Conservation (phyloP, 2,113 vertebrate genomes). For the Hepsetus odoe region DNA sequence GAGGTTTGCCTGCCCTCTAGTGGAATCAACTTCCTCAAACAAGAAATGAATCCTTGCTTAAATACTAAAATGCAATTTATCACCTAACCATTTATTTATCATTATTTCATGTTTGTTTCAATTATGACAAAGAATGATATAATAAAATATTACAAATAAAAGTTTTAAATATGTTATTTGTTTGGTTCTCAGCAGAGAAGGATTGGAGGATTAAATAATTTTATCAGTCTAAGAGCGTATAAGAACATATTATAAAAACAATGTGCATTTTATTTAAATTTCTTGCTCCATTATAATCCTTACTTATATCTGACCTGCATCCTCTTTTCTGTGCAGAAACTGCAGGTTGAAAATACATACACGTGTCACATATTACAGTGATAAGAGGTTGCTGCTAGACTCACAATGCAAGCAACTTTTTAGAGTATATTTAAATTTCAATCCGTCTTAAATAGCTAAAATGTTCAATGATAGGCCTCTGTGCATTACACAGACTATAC, state of each 20-base stretch:
- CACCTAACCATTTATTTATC: neutral
- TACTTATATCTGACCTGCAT: neutral
- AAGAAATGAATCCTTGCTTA: too few species aligned
- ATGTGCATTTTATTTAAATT: neutral
- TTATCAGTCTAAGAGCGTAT: too few species aligned
- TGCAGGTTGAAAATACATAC: neutral
- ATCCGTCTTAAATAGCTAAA: conserved; percentile 62
- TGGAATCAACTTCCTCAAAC: neutral
- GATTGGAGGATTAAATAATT: too few species aligned
- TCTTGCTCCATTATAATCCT: neutral
- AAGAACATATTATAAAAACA: neutral
- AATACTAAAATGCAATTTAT: too few species aligned
- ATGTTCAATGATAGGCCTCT: conserved; percentile 35
- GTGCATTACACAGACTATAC: conserved; percentile 11
- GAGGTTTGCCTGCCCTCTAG: conserved; percentile 35
- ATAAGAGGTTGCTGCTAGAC: neutral
- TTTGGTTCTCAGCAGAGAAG: too few species aligned
- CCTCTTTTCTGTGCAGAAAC: neutral
- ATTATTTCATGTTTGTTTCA: neutral
- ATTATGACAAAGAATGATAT: neutral
- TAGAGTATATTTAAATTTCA: conserved; percentile 52
- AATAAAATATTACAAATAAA: neutral
- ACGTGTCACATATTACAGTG: neutral
- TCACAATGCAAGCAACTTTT: conserved; percentile 2
- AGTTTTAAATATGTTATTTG: conserved; percentile 17